These are phyloP conservation scores for Chrysolina haemoptera DNA, from an alignment of 2,888 invertebrate species.

Conservation along the genomic window DNA sequence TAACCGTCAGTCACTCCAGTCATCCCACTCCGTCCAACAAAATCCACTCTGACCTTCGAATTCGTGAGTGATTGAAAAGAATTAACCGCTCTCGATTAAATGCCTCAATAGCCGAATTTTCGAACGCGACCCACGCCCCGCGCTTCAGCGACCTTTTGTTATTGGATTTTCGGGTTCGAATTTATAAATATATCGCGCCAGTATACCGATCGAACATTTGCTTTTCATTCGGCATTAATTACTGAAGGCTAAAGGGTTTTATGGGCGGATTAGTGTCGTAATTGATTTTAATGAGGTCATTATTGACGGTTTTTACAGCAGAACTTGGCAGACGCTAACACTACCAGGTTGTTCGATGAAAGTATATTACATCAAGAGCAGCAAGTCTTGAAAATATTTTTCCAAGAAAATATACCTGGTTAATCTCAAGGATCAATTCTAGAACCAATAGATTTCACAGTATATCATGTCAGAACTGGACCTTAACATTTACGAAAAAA, in stretches of 20 bases:
- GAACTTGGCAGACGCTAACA: neutral
- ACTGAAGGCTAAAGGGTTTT: constrained; percentile 29
- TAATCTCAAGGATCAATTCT: too few relatives aligned
- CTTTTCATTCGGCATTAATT: constrained; percentile 30
- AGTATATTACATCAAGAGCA: too few relatives aligned
- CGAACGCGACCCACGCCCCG: constrained; percentile 2
- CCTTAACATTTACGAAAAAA: too few relatives aligned
- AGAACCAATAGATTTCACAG: too few relatives aligned
- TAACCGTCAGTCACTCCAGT: constrained; percentile 33
- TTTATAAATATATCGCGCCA: constrained; percentile 11
- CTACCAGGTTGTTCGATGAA: neutral
- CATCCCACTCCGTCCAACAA: constrained; percentile 33
- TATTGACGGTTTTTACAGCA: constrained; percentile 25
- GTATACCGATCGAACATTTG: constrained; percentile 20
- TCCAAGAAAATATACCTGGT: too few relatives aligned
- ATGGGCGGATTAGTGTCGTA: constrained; percentile 34
- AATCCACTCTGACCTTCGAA: constrained; percentile 29
- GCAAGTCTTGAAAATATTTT: too few relatives aligned
- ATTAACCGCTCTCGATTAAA: constrained; percentile 1
- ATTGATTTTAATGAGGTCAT: constrained; percentile 43
- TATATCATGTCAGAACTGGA: too few relatives aligned
- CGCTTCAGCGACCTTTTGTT: constrained; percentile 15
- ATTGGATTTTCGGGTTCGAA: constrained; percentile 14
- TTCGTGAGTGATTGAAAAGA: constrained; percentile 12
- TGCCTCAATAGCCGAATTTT: constrained; percentile 13